Conservation (phyloP, 2,113 vertebrate genomes). For the Brachionichthys hirsutus region DNA sequence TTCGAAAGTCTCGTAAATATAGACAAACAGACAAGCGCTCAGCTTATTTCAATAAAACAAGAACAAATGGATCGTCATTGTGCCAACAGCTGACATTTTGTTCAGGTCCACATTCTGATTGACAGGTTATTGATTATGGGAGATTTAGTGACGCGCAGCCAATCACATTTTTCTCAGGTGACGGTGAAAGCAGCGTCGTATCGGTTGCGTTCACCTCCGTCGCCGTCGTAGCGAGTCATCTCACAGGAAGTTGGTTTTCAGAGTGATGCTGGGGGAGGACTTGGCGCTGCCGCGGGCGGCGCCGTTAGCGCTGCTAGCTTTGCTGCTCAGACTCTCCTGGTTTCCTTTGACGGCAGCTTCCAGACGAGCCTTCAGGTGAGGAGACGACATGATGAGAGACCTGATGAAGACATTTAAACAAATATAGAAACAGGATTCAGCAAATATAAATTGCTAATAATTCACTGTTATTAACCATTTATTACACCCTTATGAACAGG, state of each 20-base stretch:
- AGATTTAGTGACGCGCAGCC: no score
- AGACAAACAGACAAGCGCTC: no score
- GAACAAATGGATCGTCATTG: no score
- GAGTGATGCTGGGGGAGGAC: slow-evolving; percentile 85
- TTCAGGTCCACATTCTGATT: background rate
- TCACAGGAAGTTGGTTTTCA: slow-evolving; percentile 94
- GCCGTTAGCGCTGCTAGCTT: slow-evolving; percentile 59
- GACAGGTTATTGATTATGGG: background rate
- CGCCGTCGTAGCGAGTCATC: background rate
- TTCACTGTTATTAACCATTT: no score
- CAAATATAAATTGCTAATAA: no score
- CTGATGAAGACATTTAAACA: slow-evolving; percentile 16
- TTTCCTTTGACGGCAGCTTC: slow-evolving; percentile 89
- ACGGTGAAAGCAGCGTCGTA: slow-evolving; percentile 14
- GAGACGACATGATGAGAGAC: slow-evolving; percentile 83
- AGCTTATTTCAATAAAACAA: no score
- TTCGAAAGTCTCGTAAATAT: no score
- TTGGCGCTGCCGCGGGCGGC: slow-evolving; percentile 71
- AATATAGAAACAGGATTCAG: no score
- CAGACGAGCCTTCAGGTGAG: slow-evolving; percentile 87
- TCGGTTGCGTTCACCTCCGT: background rate
- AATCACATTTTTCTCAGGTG: background rate
- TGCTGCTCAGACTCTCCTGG: slow-evolving; percentile 83
- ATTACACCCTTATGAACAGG: no score
- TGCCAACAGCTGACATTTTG: background rate